Base-by-base conservation (phyloP, 2,113 vertebrate genomes). In the Phycodurus eques region DNA sequence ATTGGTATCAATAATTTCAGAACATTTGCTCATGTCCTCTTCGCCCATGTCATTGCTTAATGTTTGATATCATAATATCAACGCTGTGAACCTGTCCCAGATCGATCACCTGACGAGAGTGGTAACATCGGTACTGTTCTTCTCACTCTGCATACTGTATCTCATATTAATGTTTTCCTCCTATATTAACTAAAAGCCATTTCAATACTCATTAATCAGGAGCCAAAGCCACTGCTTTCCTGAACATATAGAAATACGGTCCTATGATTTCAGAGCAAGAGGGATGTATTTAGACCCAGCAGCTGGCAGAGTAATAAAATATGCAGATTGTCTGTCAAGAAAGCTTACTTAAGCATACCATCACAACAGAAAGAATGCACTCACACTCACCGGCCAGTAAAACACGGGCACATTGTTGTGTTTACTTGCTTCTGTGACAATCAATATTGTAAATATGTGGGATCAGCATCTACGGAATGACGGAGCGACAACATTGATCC, bases 181-280 rank as follows among this genome's bases (percentile, higher is more conserved):
- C 77, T 80, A 85, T 84, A 87, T 88, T 90, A 88, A 90, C 82
- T 87, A 85, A 90, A 89, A 88, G 87, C 82, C 81, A 85, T 90
- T 91, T 85, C 85, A 85, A 87, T 87, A 86, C 79, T 88, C 89
- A 90, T 90, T 90, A 85, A 89, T 91, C 85, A 91, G 88, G 63
- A 80, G 80, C 73, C 83, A 77, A 81, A 80, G 80, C 76, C 8
- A 19, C 79, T 19, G 71, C 81, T 73, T 83, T 75, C 64, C 70
- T 74, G 75, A 63, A 79, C 80, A 83, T 84, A 68, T 49, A 54
- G 87, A 89, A 88, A 90, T 88, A 88, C 80, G 86, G 89, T 83
- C 80, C 74, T n/a, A 17, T 6, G 62, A 81, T 86, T 87, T 83
- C 73, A 74, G 78, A 76, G 80, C 74, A 80, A 84, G 85, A 80